A percentile compares a stretch with the other conserved stretches of the same genome.
These are phyloP conservation scores for Prenolepis imparis DNA, from an alignment of 2,888 invertebrate species.

Conservation along the genomic window DNA sequence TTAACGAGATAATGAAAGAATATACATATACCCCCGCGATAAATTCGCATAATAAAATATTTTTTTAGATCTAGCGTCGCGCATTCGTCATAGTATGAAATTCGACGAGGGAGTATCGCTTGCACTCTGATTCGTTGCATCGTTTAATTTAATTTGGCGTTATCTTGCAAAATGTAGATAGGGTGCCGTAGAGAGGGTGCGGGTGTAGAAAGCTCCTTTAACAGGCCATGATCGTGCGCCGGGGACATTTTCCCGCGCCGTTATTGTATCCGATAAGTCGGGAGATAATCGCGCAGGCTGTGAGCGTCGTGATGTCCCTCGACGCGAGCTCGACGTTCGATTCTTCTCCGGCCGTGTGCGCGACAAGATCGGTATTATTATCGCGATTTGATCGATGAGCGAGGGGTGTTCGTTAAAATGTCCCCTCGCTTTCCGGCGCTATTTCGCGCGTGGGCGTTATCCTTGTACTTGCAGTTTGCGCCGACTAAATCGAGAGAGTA, in stretches of 20 bases:
- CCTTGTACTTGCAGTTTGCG: constrained; percentile 25
- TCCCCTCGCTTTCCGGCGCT: constrained; percentile 52
- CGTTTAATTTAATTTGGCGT: constrained; percentile 53
- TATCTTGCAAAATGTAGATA: constrained; percentile 52
- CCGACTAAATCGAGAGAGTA: constrained; percentile 17
- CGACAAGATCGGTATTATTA: constrained; percentile 73
- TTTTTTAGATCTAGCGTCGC: constrained; percentile 22
- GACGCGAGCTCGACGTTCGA: constrained; percentile 57
- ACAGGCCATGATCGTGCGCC: constrained; percentile 80
- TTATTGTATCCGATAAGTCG: constrained; percentile 84
- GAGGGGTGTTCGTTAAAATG: constrained; percentile 76
- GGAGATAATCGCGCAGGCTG: constrained; percentile 69
- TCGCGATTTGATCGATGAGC: constrained; percentile 79
- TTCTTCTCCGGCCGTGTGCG: constrained; percentile 74
- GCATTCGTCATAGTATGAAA: constrained; percentile 11
- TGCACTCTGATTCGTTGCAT: constrained; percentile 24
- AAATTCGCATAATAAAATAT: constrained; percentile 4
- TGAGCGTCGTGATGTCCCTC: constrained; percentile 63
- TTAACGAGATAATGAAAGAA: neutral
- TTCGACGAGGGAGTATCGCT: neutral
- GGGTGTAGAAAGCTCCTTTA: constrained; percentile 76
- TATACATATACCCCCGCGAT: neutral
- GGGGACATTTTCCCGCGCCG: constrained; percentile 79
- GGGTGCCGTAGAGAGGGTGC: constrained; percentile 61
- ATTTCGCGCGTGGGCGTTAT: constrained; percentile 39